Percentiles rank a stretch among this genome's conserved stretches.
These are phyloP conservation scores for Diglossa brunneiventris DNA, from an alignment of 2,113 vertebrate genomes.

Conservation along the genomic window DNA sequence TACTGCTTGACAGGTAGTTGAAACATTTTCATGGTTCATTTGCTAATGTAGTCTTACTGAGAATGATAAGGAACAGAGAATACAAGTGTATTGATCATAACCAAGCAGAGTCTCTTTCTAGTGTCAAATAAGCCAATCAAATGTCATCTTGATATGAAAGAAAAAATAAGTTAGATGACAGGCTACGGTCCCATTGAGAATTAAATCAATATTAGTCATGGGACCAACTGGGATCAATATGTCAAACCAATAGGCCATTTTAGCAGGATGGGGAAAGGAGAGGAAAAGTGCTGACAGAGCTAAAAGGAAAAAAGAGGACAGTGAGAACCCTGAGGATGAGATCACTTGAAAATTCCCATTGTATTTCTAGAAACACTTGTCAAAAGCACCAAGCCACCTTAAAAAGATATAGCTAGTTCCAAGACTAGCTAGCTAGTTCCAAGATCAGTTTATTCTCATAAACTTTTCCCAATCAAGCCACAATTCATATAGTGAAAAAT, in stretches of 20 bases:
- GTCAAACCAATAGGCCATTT: slow-evolving; percentile 42
- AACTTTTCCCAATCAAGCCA: not conserved
- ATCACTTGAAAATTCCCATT: not conserved
- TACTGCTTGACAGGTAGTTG: slow-evolving; percentile 47
- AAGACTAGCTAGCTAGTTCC: too few species aligned
- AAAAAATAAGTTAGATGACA: slow-evolving; percentile 76
- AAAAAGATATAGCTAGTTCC: not conserved
- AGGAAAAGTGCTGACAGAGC: slow-evolving; percentile 46
- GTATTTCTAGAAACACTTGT: not conserved
- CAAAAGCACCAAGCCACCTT: not conserved
- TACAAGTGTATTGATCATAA: slow-evolving; percentile 78
- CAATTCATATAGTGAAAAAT: not conserved
- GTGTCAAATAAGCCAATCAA: slow-evolving; percentile 76
- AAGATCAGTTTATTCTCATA: not conserved
- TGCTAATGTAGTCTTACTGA: slow-evolving; percentile 28
- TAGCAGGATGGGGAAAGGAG: not conserved
- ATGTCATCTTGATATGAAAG: slow-evolving; percentile 65
- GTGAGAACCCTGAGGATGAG: not conserved
- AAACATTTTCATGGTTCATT: slow-evolving; percentile 55
- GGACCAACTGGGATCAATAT: slow-evolving; percentile 76
- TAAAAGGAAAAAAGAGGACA: not conserved
- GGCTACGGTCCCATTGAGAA: slow-evolving; percentile 63
- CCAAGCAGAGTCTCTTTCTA: slow-evolving; percentile 41
- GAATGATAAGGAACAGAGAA: slow-evolving; percentile 61
- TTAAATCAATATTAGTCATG: slow-evolving; percentile 84